Base-by-base conservation (phyloP, 2,797 vertebrate species). In the Trachurus trachurus region DNA sequence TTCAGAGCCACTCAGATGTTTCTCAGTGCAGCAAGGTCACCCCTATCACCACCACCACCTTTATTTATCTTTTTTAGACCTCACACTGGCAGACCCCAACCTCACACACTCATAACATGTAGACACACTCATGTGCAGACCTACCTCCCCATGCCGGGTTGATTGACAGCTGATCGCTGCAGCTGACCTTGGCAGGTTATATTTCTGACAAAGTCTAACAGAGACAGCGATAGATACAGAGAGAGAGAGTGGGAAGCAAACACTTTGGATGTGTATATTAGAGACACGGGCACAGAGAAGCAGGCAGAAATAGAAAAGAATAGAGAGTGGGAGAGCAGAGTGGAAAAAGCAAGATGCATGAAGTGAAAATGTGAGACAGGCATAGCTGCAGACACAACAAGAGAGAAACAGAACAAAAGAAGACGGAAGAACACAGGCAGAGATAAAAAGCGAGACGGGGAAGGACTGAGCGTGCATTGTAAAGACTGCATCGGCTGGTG, bases 11-110 rank as follows among this genome's bases (percentile, higher is more conserved):
- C 71, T 90, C 64, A 66, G 84, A 88, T 82, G 86, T 85, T 77
- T 50, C 72, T 64, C 71, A 66, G 62, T 62, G 75, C 40, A 76
- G 74, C 76, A 93, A 92, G 86, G 87, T 93, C 91, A 91, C 88
- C 80, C 66, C 75, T 66, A 58, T 65, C 70, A 58, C 53, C 76
- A 74, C 52, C 63, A 7, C 19, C n/a, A 67, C 57, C 65, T 81
- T 83, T 83, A 78, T 87, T 63, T 47, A 50, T 78, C 59, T 77
- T 59, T 84, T 66, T 65, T n/a, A 73, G 78, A 71, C 57, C 56
- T 81, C 80, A 74, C 54, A 80, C 72, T 67, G 60, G 26, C 72
- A 86, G 60, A 70, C 64, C 70, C 52, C n/a, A 39, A 45, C 64
- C 56, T 66, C 42, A 31, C 60, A 66, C 78, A 62, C 66, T 17